phyloP scores from a whole-genome alignment of 2,113 vertebrate species.

The Nibea albiflora region DNA sequence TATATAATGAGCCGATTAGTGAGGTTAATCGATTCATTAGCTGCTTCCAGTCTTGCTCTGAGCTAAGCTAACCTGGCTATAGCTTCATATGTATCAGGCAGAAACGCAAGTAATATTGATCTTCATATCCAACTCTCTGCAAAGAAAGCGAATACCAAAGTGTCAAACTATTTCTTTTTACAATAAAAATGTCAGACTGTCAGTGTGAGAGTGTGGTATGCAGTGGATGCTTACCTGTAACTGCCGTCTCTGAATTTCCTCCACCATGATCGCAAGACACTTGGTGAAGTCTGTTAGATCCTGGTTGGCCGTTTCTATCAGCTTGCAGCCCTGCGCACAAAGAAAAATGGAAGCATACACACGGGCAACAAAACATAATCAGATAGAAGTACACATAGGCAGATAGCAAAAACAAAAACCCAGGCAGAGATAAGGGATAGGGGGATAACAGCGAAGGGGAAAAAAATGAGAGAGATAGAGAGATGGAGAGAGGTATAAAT shows the following conservation, averaged over 20 bases:
- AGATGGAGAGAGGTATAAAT: slow-evolving; percentile 66
- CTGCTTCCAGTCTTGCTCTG: background rate
- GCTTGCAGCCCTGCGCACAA: slow-evolving; percentile 76
- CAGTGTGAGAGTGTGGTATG: background rate
- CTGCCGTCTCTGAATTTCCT: slow-evolving; percentile 73
- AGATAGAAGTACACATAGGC: slow-evolving; percentile 40
- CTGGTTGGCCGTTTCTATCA: slow-evolving; percentile 84
- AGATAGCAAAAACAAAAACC: slow-evolving; percentile 50
- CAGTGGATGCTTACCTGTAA: slow-evolving; percentile 75
- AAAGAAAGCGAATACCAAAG: background rate
- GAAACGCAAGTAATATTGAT: background rate
- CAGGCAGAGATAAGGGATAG: slow-evolving; percentile 55
- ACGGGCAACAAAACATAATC: slow-evolving; percentile 46
- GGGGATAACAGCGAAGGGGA: slow-evolving; percentile 39
- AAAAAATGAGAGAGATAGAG: slow-evolving; percentile 47
- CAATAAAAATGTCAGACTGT: background rate
- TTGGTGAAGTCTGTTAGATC: slow-evolving; percentile 87
- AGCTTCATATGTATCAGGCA: background rate
- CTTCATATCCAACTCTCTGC: background rate
- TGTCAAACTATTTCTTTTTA: background rate
- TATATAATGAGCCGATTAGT: background rate
- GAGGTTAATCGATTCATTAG: too few relatives aligned
- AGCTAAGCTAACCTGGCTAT: background rate
- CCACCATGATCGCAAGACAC: slow-evolving; percentile 81
- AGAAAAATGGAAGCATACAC: slow-evolving; percentile 4